Base-by-base conservation (phyloP, 1,140 invertebrate species). In the Drosophila oshimai region DNA sequence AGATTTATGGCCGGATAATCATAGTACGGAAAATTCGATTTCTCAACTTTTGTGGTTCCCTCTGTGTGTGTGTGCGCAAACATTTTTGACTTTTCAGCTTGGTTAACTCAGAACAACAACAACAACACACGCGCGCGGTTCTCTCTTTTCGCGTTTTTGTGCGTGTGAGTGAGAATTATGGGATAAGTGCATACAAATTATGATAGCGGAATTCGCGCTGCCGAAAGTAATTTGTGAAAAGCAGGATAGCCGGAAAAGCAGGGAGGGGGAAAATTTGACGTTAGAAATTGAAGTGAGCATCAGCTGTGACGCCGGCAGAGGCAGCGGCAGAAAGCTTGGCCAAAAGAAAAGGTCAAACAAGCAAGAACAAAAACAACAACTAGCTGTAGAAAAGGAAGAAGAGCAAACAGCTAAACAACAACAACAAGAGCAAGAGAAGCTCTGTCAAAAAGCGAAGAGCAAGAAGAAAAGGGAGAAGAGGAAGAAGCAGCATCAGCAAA, bases 151-250 rank as follows among this genome's bases (percentile, higher is more conserved):
- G 62, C 54, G 67, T 53, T 72, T 42, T 54, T 76, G 47, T 70
- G 44, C 44, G 51, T 58, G 51, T 51, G 31, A 37, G 50, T 54
- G 18, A 42, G 51, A 54, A 72, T 61, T 78, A 71, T 79, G 74
- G 80, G 55, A 62, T 58, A 83, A 67, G 49, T 83, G 64, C 46
- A 62, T 84, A 54, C 26, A 71, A 86, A 86, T 61, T 67, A 71
- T 83, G 80, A 29, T 72, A 83, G 68, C 68, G 13, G 53, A 74
- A 37, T 60, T 61, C 37, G 47, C 62, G 31, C 42, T 57, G 29
- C 28, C 24, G 53, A 61, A 69, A 74, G 64, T 64, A 29, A 58
- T 29, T 49, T 49, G 42, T 46, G 37, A 64, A 47, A 50, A 29
- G 20, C 37, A 36, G 45, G 44, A 67, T 34, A 47, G 49, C 34